Base-by-base conservation (phyloP, 2,888 invertebrate species). In the Portevinia maculata region DNA sequence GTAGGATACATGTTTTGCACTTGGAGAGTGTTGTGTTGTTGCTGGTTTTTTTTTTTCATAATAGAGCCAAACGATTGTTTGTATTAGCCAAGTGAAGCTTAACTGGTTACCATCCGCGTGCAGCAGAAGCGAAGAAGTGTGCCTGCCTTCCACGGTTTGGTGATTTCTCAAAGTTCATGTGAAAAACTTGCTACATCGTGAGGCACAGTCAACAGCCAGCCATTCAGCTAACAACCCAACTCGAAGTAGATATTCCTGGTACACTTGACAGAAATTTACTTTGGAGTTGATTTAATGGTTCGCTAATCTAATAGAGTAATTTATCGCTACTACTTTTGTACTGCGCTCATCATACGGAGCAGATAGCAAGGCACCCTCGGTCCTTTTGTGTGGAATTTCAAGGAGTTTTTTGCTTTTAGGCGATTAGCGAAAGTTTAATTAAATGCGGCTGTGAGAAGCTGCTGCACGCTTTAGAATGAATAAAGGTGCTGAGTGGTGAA, bases 351-450 rank as follows among this genome's bases (percentile, higher is more conserved):
- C 41, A 60, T 41, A 39, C 24, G 21, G 11, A 64, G 62, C 48
- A 39, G 46, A 53, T 24, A 34, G 30, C 28, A 30, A 19, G 15
- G 53, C 34, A 37, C 39, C 41, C 37, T 67, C 44, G 21, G 60
- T 53, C 32, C 62, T 57, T 71, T 78, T 34, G 39, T 41, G 39
- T 28, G 32, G 48, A 67, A 37, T 39, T 64, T 39, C 46, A 50
- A 76, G 67, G 60, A 62, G 53, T 44, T 28, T 34, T 30, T 69
- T 76, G 81, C 81, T 70, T 76, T 76, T 81, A 76, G 71, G 83
- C 83, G 83, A 83, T 78, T 83, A 83, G 83, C 73, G 83, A 83
- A 83, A 83, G 78, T 83, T 83, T 83, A 83, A 83, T 83, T 78
- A 83, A 83, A 83, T 83, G 83, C 53, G 67, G 55, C 60, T 39